Conservation (phyloP, 2,888 invertebrate genomes). For the Lampropteryx suffumata region DNA sequence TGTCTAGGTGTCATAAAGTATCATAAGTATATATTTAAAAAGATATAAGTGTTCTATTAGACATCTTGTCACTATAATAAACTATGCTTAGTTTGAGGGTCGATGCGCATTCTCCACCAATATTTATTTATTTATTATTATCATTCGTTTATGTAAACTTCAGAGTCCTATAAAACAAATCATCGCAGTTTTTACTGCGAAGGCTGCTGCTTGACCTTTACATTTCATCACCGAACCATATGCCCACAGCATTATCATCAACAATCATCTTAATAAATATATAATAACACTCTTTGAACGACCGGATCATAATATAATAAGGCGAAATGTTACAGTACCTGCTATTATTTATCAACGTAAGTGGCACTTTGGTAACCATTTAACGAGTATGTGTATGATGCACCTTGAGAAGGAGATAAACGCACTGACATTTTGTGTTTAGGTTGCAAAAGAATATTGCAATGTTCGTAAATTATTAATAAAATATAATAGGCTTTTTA, state of each 20-base stretch:
- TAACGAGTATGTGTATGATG: conserved; percentile 19
- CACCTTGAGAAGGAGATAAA: conserved; percentile 33
- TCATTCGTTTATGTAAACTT: too few relatives aligned
- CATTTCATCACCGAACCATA: conserved; percentile 12
- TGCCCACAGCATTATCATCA: conserved; percentile 6
- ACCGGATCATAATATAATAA: conserved; percentile 14
- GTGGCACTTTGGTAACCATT: conserved; percentile 19
- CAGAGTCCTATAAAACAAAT: too few relatives aligned
- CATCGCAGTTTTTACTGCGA: neutral
- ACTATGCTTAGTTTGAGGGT: too few relatives aligned
- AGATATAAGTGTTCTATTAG: too few relatives aligned
- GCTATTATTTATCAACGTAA: conserved; percentile 15
- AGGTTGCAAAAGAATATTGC: conserved; percentile 17
- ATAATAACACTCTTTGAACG: conserved; percentile 14
- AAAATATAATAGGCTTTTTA: neutral
- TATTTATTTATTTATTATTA: too few relatives aligned
- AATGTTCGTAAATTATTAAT: neutral
- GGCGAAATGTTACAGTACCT: conserved; percentile 2
- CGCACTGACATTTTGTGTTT: conserved; percentile 30
- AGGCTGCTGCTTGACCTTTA: conserved; percentile 9
- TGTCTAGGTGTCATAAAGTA: too few relatives aligned
- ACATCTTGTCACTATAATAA: too few relatives aligned
- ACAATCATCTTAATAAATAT: conserved; percentile 14
- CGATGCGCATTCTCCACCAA: too few relatives aligned
- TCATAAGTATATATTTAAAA: too few relatives aligned